These are phyloP conservation scores for Pomatostomus ruficeps DNA, from an alignment of 2,113 vertebrate genomes.

Conservation along the genomic window DNA sequence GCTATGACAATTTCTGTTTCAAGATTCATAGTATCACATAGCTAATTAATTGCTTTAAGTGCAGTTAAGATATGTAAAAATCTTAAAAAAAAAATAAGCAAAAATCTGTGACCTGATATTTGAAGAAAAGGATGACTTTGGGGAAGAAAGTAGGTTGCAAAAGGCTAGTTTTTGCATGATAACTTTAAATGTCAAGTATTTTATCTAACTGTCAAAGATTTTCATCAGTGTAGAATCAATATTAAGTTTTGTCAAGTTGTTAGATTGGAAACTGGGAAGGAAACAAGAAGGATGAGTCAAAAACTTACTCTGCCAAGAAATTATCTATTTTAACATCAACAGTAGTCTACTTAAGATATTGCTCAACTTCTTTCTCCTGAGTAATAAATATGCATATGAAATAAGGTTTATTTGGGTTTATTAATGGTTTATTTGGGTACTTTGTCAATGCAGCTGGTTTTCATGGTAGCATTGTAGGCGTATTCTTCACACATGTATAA, in stretches of 20 bases:
- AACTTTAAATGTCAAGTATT: constrained; percentile 3
- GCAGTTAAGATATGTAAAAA: background rate
- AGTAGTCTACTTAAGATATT: background rate
- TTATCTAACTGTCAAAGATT: constrained; percentile 12
- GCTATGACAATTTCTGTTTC: background rate
- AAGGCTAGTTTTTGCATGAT: background rate
- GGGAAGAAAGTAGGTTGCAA: background rate
- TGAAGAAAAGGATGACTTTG: background rate
- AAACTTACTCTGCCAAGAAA: background rate
- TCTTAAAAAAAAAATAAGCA: too few species aligned
- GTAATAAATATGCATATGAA: background rate
- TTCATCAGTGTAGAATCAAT: background rate
- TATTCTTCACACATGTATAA: background rate
- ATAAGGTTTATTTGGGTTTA: background rate
- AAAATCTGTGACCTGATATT: background rate
- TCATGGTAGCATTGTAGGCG: background rate
- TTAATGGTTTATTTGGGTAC: background rate
- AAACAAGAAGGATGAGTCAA: background rate
- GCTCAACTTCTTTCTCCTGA: background rate
- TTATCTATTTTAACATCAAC: background rate
- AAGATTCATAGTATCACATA: background rate
- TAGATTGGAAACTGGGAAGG: background rate
- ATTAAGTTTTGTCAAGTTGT: constrained; percentile 30
- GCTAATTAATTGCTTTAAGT: background rate
- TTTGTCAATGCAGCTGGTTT: background rate